A percentile compares a stretch with the other conserved stretches of the same genome.
phyloP scores from a whole-genome alignment of 2,113 vertebrate genomes.

The Asarcornis scutulata region DNA sequence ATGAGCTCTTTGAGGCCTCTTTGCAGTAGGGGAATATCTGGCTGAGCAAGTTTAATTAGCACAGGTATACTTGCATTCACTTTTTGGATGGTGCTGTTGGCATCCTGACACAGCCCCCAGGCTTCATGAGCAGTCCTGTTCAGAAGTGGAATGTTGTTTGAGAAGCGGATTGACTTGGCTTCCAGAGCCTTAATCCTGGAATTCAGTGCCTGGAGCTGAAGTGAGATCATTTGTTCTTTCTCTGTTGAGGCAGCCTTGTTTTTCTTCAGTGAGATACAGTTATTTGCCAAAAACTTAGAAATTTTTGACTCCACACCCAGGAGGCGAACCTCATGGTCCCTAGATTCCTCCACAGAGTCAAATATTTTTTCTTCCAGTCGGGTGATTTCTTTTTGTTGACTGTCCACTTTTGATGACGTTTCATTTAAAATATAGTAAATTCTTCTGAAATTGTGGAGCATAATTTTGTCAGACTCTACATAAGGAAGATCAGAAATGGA shows the following conservation, averaged over 20 bases:
- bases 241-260: background rate
- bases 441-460: conserved; percentile 36
- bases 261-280: conserved; percentile 64
- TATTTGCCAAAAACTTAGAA: conserved; percentile 66
- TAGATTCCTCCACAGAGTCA: conserved; percentile 12
- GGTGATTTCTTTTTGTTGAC: conserved; percentile 57
- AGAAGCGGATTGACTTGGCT: conserved; percentile 74
- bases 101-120: conserved; percentile 59
- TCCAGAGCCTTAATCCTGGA: conserved; percentile 79
- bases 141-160: conserved; percentile 68
- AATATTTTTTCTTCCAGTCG: conserved; percentile 59
- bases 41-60: conserved; percentile 56
- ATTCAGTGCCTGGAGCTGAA: conserved; percentile 72
- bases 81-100: conserved; percentile 51
- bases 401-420: conserved; percentile 39
- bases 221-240: conserved; percentile 44
- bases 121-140: conserved; percentile 75
- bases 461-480: background rate
- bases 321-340: conserved; percentile 67
- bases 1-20: conserved; percentile 72
- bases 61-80: conserved; percentile 65
- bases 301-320: conserved; percentile 76
- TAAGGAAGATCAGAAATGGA: conserved; percentile 11
- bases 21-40: conserved; percentile 69
- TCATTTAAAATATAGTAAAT: conserved; percentile 69